Base-by-base conservation (phyloP, 2,888 invertebrate species). In the Scrobipalpa atriplicella region DNA sequence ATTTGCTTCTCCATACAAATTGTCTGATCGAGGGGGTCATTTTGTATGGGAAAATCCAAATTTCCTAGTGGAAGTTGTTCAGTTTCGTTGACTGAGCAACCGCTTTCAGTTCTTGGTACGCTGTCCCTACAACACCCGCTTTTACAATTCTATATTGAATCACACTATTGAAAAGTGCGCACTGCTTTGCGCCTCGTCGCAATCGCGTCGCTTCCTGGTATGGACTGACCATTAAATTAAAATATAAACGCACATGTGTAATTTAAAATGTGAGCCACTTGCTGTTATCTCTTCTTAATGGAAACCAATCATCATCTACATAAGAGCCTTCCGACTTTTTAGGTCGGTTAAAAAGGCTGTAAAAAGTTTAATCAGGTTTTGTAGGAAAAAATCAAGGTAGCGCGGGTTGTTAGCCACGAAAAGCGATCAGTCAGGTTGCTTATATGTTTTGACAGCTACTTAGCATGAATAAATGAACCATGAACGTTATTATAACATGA, bases 361-460 rank as follows among this genome's bases (percentile, higher is more conserved):
- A 69, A 67, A 65, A 70, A 69, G 41, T 66, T 64, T 68, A 72
- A 71, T 74, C 68, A 71, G 70, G 70, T 65, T 68, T 66, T 41
- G 21, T 60, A 66, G 65, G 70, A 75, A 76, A 74, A 72, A 52
- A 52, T 51, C 18, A 21, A 52, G 19, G 19, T 19, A 52, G 19
- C 18, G 52, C 19, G 19, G 52, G 52, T 19, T 52, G 18, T 19
- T 19, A 52, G 63, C 36, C 68, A 69, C 72, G 72, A 72, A 71
- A 73, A 68, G 67, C 68, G 75, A 81, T 79, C 71, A 68, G 62
- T 54, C 67, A 72, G 74, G 77, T 75, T 72, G 72, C 69, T 72
- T 75, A 75, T 80, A 76, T 63, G 70, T 82, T 79, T 75, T 77
- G 79, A 79, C 82, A 77, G 71, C 68, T 77, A 76, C 75, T 77